phyloP scores from a whole-genome alignment of 2,888 invertebrate species.

The Andrena bucephala region DNA sequence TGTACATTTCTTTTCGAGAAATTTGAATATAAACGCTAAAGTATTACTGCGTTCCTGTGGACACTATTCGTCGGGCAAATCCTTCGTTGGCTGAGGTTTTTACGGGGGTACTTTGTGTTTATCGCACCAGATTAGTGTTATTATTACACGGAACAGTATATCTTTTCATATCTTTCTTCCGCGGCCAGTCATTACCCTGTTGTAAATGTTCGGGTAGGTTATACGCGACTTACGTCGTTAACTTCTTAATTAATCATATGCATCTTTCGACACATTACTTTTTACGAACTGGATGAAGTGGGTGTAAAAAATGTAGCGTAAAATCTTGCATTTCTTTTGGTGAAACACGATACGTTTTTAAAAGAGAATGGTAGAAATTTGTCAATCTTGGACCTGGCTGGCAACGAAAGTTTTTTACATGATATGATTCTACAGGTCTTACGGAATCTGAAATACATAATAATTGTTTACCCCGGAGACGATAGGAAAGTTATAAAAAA shows the following conservation, averaged over 20 bases:
- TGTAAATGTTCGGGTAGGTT: slow-evolving; percentile 10
- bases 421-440: too few relatives aligned
- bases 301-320: slow-evolving; percentile 1
- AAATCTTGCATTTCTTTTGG: not conserved
- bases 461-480: too few relatives aligned
- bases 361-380: not conserved
- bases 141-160: slow-evolving; percentile 11
- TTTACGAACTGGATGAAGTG: slow-evolving; percentile 42
- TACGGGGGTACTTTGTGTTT: not conserved
- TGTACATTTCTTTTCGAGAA: not conserved
- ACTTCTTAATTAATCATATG: slow-evolving; percentile 46
- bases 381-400: too few relatives aligned
- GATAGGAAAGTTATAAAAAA: too few relatives aligned
- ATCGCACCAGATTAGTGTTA: slow-evolving; percentile 26
- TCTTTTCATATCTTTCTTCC: slow-evolving; percentile 13
- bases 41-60: not conserved
- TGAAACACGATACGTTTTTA: slow-evolving; percentile 20
- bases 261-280: slow-evolving; percentile 50
- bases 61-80: not conserved
- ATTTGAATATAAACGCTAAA: not conserved
- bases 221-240: slow-evolving; percentile 27
- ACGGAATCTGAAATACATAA: too few relatives aligned
- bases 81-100: not conserved
- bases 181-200: slow-evolving; percentile 18
- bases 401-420: too few relatives aligned